phyloP scores from a whole-genome alignment of 2,888 invertebrate genomes.

The Pandemis cinnamomeana region DNA sequence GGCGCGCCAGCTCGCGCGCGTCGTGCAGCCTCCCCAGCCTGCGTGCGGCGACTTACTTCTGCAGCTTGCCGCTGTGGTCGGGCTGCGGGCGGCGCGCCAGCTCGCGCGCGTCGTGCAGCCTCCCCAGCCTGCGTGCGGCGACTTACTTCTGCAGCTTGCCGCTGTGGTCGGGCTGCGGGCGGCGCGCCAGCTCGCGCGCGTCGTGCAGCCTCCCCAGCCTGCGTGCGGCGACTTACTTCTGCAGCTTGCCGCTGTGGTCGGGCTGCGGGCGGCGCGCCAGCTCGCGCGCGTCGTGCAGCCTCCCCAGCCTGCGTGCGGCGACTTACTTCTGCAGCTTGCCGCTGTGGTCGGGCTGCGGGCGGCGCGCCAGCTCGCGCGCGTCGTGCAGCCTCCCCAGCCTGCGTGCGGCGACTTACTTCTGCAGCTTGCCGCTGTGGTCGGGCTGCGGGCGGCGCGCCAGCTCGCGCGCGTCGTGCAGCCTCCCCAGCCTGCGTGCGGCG shows the following conservation, averaged over 20 bases:
- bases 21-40: slow-evolving; percentile 64
- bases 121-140: too few species aligned
- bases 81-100: slow-evolving; percentile 90
- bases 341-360: slow-evolving; percentile 92
- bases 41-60: slow-evolving; percentile 84
- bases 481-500: too few species aligned
- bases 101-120: slow-evolving; percentile 90
- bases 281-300: slow-evolving; percentile 90
- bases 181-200: slow-evolving; percentile 91
- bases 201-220: slow-evolving; percentile 64
- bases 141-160: slow-evolving; percentile 91
- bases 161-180: slow-evolving; percentile 92
- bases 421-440: slow-evolving; percentile 92
- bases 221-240: slow-evolving; percentile 84
- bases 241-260: slow-evolving; percentile 92
- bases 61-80: slow-evolving; percentile 92
- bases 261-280: slow-evolving; percentile 90
- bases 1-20: slow-evolving; percentile 91
- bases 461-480: slow-evolving; percentile 90
- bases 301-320: too few species aligned
- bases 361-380: slow-evolving; percentile 91
- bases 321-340: slow-evolving; percentile 91
- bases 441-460: slow-evolving; percentile 90
- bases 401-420: slow-evolving; percentile 84
- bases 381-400: slow-evolving; percentile 64